Conservation (phyloP, 2,888 invertebrate species). For the Meliscaeva auricollis region DNA sequence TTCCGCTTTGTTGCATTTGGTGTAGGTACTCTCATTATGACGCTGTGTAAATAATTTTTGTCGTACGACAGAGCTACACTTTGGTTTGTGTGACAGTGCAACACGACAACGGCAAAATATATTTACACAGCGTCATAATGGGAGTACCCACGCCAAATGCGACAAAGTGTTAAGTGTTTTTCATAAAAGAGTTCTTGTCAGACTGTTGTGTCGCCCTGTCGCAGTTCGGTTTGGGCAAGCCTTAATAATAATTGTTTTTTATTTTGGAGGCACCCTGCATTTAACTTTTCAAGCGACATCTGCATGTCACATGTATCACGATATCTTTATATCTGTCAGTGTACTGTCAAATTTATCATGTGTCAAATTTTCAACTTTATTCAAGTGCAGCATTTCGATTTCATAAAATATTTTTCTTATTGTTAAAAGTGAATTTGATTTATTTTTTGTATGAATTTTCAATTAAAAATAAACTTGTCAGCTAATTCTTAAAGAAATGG, state of each 20-base stretch:
- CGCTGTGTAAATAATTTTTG: no score
- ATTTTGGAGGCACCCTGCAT: background rate
- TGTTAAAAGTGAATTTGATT: background rate
- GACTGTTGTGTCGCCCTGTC: no score
- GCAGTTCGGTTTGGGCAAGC: no score
- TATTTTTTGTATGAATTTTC: background rate
- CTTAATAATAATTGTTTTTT: background rate
- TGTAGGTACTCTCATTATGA: no score
- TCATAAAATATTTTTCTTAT: slow-evolving; percentile 1
- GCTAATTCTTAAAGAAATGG: slow-evolving; percentile 77
- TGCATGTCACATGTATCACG: background rate
- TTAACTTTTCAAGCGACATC: background rate
- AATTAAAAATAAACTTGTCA: background rate
- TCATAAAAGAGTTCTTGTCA: no score
- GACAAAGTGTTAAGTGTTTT: no score
- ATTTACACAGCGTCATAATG: no score
- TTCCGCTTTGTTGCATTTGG: no score
- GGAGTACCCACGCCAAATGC: no score
- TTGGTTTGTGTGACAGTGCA: no score
- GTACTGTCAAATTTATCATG: background rate
- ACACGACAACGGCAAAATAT: no score
- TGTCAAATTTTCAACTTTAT: background rate
- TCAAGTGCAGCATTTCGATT: background rate
- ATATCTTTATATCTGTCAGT: background rate
- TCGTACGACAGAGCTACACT: no score